A percentile compares a stretch with the other conserved stretches of the same genome.
Conservation (phyloP, 2,888 invertebrate genomes). For the Epiblema foenella region DNA sequence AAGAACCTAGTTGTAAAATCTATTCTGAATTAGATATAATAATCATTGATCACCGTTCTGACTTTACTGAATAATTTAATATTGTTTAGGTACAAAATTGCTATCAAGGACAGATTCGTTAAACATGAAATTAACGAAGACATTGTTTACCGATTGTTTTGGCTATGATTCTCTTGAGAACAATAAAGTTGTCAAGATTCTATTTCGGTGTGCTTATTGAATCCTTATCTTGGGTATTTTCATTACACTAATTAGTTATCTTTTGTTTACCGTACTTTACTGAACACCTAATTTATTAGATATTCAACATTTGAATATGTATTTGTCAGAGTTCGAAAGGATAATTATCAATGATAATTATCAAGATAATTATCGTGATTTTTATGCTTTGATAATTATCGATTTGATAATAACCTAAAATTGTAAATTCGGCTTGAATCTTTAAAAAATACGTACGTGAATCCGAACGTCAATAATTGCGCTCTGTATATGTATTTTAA, state of each 20-base stretch:
- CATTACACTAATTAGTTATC: background rate
- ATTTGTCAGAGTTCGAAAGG: too few species aligned
- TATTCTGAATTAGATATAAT: background rate
- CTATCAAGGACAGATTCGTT: conserved; percentile 3
- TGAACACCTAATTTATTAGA: background rate
- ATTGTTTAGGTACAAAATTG: conserved; percentile 18
- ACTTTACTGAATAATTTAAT: conserved; percentile 4
- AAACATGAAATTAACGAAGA: conserved; percentile 1
- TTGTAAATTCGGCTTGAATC: too few species aligned
- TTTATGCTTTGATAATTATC: too few species aligned
- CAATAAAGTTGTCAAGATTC: conserved; percentile 1
- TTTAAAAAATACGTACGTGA: too few species aligned
- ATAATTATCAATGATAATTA: too few species aligned
- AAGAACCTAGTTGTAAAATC: too few species aligned
- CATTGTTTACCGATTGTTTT: conserved; percentile 18
- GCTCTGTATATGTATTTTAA: too few species aligned
- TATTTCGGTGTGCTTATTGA: background rate
- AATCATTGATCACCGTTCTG: conserved; percentile 14
- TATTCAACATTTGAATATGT: too few species aligned
- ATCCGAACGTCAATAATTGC: too few species aligned
- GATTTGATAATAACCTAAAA: too few species aligned
- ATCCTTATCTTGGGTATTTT: background rate
- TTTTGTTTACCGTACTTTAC: background rate
- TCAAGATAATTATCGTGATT: too few species aligned
- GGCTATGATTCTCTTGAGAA: background rate